Evolutionary conservation across 2,888 invertebrate genomes (phyloP), one percentile per base, ranked within the genome.

Genomic region (Ellobium chinense): DNA sequence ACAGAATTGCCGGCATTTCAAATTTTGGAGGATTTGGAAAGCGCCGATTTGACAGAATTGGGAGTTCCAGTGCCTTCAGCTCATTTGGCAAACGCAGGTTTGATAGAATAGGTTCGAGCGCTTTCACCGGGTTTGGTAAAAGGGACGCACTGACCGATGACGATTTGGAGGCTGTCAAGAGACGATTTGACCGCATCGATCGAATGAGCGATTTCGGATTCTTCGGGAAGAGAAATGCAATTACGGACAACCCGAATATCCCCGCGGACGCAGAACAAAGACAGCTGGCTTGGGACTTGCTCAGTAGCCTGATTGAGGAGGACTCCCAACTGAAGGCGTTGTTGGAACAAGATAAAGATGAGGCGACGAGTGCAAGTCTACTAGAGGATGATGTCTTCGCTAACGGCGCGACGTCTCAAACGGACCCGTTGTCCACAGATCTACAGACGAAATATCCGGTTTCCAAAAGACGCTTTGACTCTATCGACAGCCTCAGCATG

Each of bases 41-140:
- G 68, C 39, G 76, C 24, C 58, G 46, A 0, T 68, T 77, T 77
- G 76, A 77, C n/a, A 36, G 58, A 24, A 68, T 68, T 12, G 18
- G 60, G 27, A 58, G 65, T 1, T 31, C 27, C 2, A 58, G 58
- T 27, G 2, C 18, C 0, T 68, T 77, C 56, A 58, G 24, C 27
- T 36, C 36, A 7, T 56, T 77, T 36, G 68, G 68, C 31, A 77
- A 77, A 1, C 36, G 77, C 27, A 34, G 37, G 4, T 70, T 70
- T 56, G 70, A 70, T 54, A 46, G 70, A 36, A 72, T 72, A 12
- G 60, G 58, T 4, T n/a, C 12, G 9, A 34, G 34, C 5, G 24
- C 1, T 1, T 72, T 72, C 29, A 34, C 36, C 9, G 36, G 58
- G 0, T 60, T 72, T n/a, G 56, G 70, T 2, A 46, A 29, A 54